Conservation (phyloP, 2,888 invertebrate species). For the Anticlea derivata region DNA sequence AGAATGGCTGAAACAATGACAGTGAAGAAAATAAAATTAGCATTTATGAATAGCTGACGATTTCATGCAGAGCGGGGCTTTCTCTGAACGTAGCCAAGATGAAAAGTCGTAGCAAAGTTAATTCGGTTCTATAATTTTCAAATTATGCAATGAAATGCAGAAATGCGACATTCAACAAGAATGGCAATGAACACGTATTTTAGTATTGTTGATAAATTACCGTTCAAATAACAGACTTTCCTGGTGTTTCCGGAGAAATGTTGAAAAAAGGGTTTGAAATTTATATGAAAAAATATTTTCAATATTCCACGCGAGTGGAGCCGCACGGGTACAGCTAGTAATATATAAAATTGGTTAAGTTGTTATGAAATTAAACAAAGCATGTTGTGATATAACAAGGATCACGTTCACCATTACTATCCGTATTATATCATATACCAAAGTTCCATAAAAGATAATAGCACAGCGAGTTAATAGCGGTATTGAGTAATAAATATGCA, state of each 20-base stretch:
- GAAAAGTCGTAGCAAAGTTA: background rate
- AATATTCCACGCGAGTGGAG: no score
- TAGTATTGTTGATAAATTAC: no score
- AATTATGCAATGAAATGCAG: slow-evolving; percentile 1
- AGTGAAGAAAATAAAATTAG: slow-evolving; percentile 35
- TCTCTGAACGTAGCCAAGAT: background rate
- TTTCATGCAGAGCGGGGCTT: slow-evolving; percentile 15
- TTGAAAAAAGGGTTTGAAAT: no score
- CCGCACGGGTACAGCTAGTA: no score
- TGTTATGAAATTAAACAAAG: no score
- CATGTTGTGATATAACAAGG: background rate
- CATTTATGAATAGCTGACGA: slow-evolving; percentile 38
- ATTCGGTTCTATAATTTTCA: background rate
- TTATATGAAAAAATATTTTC: no score
- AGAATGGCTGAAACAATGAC: slow-evolving; percentile 32
- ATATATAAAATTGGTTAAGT: no score
- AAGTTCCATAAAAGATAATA: slow-evolving; percentile 21
- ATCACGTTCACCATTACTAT: slow-evolving; percentile 9
- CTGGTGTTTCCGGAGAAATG: no score
- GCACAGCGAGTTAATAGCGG: slow-evolving; percentile 21
- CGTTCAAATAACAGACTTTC: no score
- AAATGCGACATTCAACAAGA: no score
- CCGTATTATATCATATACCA: slow-evolving; percentile 21
- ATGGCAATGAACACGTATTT: no score
- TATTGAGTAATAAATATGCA: slow-evolving; percentile 30